Base-by-base conservation (phyloP, 2,797 vertebrate species). In the Neosilurus hyrtlii region DNA sequence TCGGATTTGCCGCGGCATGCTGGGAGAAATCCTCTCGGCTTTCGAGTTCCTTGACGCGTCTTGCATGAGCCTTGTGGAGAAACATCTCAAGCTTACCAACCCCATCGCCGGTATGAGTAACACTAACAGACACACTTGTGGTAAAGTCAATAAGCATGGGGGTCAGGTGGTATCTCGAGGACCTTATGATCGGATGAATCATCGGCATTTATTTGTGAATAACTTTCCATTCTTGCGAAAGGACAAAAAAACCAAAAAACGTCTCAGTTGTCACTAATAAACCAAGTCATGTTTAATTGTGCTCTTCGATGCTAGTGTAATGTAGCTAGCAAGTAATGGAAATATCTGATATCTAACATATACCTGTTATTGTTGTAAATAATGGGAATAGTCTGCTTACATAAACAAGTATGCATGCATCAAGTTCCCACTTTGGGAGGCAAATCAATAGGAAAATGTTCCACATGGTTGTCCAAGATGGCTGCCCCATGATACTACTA, bases 11-110 rank as follows among this genome's bases (percentile, higher is more conserved):
- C 95, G 90, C 90, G 89, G 92, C 82, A 95, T 95, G 95, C 93
- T 99, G 91, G 97, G 97, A 1, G 98, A 99, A 91, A 96, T 98
- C 89, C 93, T 99, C 79, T 99, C 98, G 0, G 98, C 98, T 0
- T 99, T 90, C 0, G 98, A 99, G 88, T 99, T 99, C 90, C 92
- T 99, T 92, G 98, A 99, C 66, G 90, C 94, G 6, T 95, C 95
- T 70, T 99, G 96, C 87, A 96, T 99, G 96, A 92, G 91, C 80
- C 35, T 99, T 87, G 94, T 99, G 4, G 90, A 94, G 76, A 94
- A 84, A 0, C 94, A 99, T 86, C 95, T 99, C 15, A 94, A 91
- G 57, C 93, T 99, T 12, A 49, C 90, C 81, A 95, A 92, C 84
- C 97, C 98, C 0, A 95, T 99, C 54, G 87, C 89, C 92, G 97